Conservation (phyloP, 1,140 invertebrate genomes). For the Phymorhynchus buccinoides region DNA sequence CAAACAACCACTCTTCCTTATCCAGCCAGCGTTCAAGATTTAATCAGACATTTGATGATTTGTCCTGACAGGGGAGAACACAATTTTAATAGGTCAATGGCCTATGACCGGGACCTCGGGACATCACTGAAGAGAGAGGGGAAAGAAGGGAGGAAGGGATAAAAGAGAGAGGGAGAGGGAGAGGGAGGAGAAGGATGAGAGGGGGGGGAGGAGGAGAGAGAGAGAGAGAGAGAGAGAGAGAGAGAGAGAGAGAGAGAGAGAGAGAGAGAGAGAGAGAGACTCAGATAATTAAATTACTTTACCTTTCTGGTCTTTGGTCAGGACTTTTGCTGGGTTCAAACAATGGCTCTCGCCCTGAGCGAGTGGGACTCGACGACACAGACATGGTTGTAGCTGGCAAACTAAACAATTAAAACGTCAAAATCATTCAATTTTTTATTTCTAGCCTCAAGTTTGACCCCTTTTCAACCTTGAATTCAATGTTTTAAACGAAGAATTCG, state of each 20-base stretch:
- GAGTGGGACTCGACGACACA: constrained; percentile 35
- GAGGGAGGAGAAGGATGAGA: not conserved
- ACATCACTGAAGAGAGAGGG: too few species aligned
- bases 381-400: constrained; percentile 36
- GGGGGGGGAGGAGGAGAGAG: not conserved
- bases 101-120: too few species aligned
- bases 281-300: not conserved
- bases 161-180: too few species aligned
- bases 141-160: too few species aligned
- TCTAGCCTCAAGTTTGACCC: too few species aligned
- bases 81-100: too few species aligned
- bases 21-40: too few species aligned
- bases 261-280: not conserved
- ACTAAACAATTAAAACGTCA: too few species aligned
- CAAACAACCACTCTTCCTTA: too few species aligned
- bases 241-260: not conserved
- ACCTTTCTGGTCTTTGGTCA: constrained; percentile 44
- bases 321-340: constrained; percentile 40
- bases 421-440: too few species aligned
- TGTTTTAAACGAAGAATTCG: not conserved
- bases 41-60: too few species aligned
- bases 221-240: not conserved
- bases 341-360: constrained; percentile 37
- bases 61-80: too few species aligned
- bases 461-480: not conserved